Percentiles rank a stretch among this genome's conserved stretches.
Conservation (phyloP, 2,113 vertebrate species). For the Tylochromis polylepis region DNA sequence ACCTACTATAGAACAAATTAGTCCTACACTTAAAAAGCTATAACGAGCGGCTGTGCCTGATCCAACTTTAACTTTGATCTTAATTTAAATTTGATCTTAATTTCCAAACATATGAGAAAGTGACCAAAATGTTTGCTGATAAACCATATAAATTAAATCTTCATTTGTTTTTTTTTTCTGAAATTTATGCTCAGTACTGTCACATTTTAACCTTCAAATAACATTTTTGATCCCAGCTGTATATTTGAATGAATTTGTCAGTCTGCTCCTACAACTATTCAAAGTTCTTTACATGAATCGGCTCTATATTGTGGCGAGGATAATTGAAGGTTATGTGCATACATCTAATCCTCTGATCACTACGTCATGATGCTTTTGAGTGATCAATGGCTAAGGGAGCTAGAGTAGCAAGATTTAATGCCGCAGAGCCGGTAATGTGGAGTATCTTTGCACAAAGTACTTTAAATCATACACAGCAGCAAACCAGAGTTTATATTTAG, state of each 20-base stretch:
- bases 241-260: neutral
- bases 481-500: neutral
- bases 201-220: neutral
- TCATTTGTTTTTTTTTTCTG: too few species aligned
- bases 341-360: neutral
- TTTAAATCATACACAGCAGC: accelerated
- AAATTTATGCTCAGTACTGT: neutral
- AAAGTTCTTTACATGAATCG: neutral
- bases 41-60: neutral
- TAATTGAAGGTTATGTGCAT: neutral
- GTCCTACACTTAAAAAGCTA: neutral
- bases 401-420: accelerated
- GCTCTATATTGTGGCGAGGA: accelerated
- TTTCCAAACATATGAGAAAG: neutral
- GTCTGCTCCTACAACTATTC: neutral
- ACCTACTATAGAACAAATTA: neutral
- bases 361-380: neutral
- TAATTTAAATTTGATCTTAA: accelerated
- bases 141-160: neutral
- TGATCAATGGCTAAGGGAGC: accelerated
- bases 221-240: neutral
- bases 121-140: neutral
- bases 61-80: neutral
- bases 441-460: neutral
- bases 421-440: neutral